Base-by-base conservation (phyloP, 2,888 invertebrate genomes). In the Drosophila barbarae region DNA sequence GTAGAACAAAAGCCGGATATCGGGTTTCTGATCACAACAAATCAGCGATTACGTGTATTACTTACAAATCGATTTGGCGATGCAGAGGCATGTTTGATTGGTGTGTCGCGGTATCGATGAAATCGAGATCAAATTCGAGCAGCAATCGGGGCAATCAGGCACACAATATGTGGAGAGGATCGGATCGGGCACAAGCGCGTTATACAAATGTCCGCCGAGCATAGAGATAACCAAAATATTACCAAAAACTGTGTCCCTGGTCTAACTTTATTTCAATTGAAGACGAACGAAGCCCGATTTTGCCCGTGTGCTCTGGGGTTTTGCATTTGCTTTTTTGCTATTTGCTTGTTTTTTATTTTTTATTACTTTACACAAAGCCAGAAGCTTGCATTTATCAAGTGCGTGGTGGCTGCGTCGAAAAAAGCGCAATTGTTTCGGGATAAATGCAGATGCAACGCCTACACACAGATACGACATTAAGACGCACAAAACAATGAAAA, bases 121-220 rank as follows among this genome's bases (percentile, higher is more conserved):
- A 9, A 64, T 41, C 64, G 55, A 42, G 42, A 50, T 60, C 56
- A 38, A 60, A 13, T 60, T 76, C 76, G 67, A 65, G 67, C 69
- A 61, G 53, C 47, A 50, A 56, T 72, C 67, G 66, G 78, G 77
- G 68, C 75, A 81, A 42, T 42, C 82, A 72, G 69, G 69, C 66
- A 67, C 68, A 65, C 71, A 71, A 69, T 49, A 55, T 63, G 61
- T 15, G 42, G 65, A 15, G 42, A 63, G 61, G 51, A 77, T 69
- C 74, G 77, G 77, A 79, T 80, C 77, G 83, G 72, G 85, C 85
- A 85, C 79, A 79, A 84, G 79, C 79, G 79, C 79, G 79, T 68
- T 42, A 55, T 80, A 77, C 73, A 63, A 42, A 57, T 54, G 54
- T 78, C 77, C 77, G 77, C 72, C 85, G 79, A 76, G 79, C 83